phyloP scores from a whole-genome alignment of 2,797 vertebrate genomes.

The Squalus acanthias region DNA sequence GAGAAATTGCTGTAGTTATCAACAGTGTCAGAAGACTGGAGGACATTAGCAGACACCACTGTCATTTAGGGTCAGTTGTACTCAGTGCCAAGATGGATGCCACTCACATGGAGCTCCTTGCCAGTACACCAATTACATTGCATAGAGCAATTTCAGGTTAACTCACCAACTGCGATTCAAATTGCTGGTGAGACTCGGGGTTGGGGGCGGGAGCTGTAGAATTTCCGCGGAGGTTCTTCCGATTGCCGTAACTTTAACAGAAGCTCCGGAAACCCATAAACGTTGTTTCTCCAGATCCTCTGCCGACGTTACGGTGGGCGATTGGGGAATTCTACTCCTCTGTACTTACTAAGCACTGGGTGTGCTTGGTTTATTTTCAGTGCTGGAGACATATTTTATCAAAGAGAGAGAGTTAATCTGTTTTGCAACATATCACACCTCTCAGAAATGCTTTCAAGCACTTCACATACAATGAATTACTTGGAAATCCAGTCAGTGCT shows the following conservation, averaged over 20 bases:
- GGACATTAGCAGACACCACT: neutral
- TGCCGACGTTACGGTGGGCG: neutral
- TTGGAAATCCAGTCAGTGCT: neutral
- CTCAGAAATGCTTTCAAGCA: neutral
- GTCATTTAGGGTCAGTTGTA: neutral
- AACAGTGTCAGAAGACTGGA: neutral
- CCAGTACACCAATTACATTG: neutral
- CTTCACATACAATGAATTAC: neutral
- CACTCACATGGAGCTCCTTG: neutral
- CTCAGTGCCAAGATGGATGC: neutral
- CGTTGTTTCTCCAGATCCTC: neutral
- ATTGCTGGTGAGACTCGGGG: neutral
- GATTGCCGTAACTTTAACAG: neutral
- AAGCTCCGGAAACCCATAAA: neutral
- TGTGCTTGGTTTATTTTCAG: neutral
- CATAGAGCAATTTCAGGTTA: neutral
- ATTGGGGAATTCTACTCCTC: neutral
- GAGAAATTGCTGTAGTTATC: neutral
- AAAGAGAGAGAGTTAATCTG: neutral
- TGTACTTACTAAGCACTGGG: neutral
- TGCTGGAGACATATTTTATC: neutral
- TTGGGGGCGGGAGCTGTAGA: too few relatives aligned
- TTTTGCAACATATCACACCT: neutral
- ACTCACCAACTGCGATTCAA: neutral
- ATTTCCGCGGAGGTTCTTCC: neutral